Evolutionary conservation across 2,888 invertebrate genomes (phyloP).

Genomic region (Belgica antarctica): DNA sequence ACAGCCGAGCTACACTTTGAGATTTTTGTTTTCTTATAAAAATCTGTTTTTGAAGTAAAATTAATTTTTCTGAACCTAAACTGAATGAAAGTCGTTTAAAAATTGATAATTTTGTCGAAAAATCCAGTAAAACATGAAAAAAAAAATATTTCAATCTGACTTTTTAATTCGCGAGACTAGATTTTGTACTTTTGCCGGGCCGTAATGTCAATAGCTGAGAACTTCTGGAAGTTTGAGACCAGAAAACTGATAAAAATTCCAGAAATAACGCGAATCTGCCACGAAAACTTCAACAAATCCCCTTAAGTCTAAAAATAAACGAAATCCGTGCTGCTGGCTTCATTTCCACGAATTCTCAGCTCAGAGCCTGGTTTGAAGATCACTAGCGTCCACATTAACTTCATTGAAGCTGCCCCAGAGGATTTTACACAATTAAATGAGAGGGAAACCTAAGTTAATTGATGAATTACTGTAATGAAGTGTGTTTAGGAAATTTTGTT

Average conservation of each 20-base stretch:
- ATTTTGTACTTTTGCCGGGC: too few relatives aligned
- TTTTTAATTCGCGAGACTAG: not conserved
- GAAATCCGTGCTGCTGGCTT: too few relatives aligned
- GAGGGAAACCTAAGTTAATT: not conserved
- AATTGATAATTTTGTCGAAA: conserved; percentile 19
- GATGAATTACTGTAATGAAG: not conserved
- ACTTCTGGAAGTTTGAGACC: too few relatives aligned
- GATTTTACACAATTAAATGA: not conserved
- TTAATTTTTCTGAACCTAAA: not conserved
- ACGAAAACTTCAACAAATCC: too few relatives aligned
- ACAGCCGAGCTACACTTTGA: too few relatives aligned
- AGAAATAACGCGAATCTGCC: too few relatives aligned
- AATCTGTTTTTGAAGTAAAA: not conserved
- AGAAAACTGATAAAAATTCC: too few relatives aligned
- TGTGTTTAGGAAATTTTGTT: not conserved
- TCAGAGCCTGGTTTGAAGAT: too few relatives aligned
- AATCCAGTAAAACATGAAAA: conserved; percentile 9
- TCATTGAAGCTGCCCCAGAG: not conserved
- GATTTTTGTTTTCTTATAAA: too few relatives aligned
- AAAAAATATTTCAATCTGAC: conserved; percentile 5
- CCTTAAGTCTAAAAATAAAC: too few relatives aligned
- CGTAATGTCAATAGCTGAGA: too few relatives aligned
- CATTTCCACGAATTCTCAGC: too few relatives aligned
- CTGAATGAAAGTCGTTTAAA: conserved; percentile 1
- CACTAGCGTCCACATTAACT: not conserved